Base-by-base conservation (phyloP, 2,888 invertebrate species). In the Lycaena phlaeas region DNA sequence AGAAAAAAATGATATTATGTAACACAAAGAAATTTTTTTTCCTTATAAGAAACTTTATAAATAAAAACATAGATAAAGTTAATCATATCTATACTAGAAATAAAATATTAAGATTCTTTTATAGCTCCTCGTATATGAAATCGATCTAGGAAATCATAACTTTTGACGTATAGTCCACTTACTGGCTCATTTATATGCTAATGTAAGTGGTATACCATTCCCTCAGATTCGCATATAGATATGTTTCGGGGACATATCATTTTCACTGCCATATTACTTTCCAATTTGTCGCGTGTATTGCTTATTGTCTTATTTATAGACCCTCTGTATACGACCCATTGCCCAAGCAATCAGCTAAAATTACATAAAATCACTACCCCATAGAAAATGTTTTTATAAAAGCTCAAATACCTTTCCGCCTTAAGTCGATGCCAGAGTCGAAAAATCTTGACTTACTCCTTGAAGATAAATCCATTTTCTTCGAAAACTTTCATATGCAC, bases 401-500 rank as follows among this genome's bases (percentile, higher is more conserved):
- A 41, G 28, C 27, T 54, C n/a, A 54, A 64, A 63, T 84, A 84
- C 84, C 84, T 84, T 82, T 84, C 64, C 84, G 79, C 52, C 82
- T 70, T 62, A 82, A 62, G 68, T 78, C 76, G 76, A 84, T 84
- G 58, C 84, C 84, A 64, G 84, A 84, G 79, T 84, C 84, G 73
- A 79, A 84, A 82, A 84, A 84, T 81, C 84, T 84, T 77, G 84
- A 84, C 81, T 84, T 84, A 82, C 84, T 79, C 69, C 84, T 58
- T 62, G 81, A 63, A 49, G 84, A 79, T 46, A 84, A 74, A 72
- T 84, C 84, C 84, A 84, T 84, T 55, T 54, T 63, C 57, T 54
- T 50, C 42, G n/a, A n/a, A 31, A 26, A 48, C 61, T 50, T 55
- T 48, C 53, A 53, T 41, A 46, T 41, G 45, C 52, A 52, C 47